Base-by-base conservation (phyloP, 2,888 invertebrate genomes). In the Magallana nippona region DNA sequence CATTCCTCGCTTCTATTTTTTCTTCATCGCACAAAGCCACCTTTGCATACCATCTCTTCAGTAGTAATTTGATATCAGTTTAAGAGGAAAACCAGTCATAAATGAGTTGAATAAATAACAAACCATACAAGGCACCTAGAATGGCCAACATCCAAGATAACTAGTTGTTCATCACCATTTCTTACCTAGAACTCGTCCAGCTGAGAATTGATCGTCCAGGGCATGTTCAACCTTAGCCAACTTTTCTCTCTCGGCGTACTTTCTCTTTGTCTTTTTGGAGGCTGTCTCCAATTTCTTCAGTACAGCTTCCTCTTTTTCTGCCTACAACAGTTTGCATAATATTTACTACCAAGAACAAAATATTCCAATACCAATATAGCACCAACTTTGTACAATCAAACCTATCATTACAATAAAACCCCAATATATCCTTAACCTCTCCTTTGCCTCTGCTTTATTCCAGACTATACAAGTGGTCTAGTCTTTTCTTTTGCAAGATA, bases 201-300 rank as follows among this genome's bases (percentile, higher is more conserved):
- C 97, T 92, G 97, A 96, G 96, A 99, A 99, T 95, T 99, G 99
- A 95, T 99, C 99, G 94, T 98, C 98, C 86, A 99, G 95, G 81
- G 96, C 97, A 88, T 96, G 96, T 94, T 99, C 99, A 88, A 99
- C 98, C 95, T 98, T 98, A 86, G 98, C 97, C 83, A 89, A 96
- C 94, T 98, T 97, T 95, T 99, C 98, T 90, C 99, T 96, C 82
- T 96, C 96, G 94, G 97, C 96, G 95, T 98, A 99, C 95, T 99
- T 99, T 95, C 97, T 97, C 92, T 95, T 97, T 1, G 97, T 96
- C 94, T 98, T 98, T 95, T 98, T 98, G 92, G 98, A 98, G 10
- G 83, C 83, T 22, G 63, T 77, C 89, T 98, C 96, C 94, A 98
- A 98, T 95, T 98, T 98, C 95, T 97, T 98, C 88, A 99, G 95